Evolutionary conservation across 1,140 invertebrate species (phyloP), one percentile per base, ranked within the genome.

Genomic region (Protaetia brevitarsis): DNA sequence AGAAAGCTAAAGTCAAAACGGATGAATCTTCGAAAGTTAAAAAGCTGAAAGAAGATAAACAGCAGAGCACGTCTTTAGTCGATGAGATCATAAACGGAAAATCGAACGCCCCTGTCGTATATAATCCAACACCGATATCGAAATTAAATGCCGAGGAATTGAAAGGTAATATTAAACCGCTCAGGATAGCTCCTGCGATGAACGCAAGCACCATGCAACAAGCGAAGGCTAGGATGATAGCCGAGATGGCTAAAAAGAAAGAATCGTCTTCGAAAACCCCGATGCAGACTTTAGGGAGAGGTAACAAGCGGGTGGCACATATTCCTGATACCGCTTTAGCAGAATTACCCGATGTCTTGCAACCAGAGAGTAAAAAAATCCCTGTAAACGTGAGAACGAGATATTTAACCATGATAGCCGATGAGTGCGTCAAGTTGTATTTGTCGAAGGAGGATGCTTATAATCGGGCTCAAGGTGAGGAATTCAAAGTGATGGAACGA

Each of bases 331-430:
- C 74, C 29, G 71, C 71, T 19, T 63, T 77, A 30, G 64, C 41
- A 5, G 69, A 78, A 67, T 72, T 78, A 60, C 86, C 86, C 0
- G 79, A 82, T 28, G 84, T 87, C 16, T 70, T 95, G 36, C 87
- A 91, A 77, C 81, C 87, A 60, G 81, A 90, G 11, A 87, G 86
- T 56, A 89, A 89, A 11, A 95, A 95, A 79, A 91, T 96, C 61
- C 87, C 92, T 3, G 84, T 87, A 30, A 94, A 91, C 71, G 86
- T 95, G 59, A 84, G 94, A 63, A 92, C 93, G 71, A 85, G 88
- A 72, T 95, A 93, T 79, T 85, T 96, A 51, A 91, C 94, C 74
- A 80, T 89, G 74, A 89, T 96, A 83, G 91, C 94, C 56, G 91
- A 94, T 76, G 89, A 96, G 75, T 94, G 89, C 78, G 79, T 90